Conservation (phyloP, 2,797 vertebrate species). For the Loriculus beryllinus region DNA sequence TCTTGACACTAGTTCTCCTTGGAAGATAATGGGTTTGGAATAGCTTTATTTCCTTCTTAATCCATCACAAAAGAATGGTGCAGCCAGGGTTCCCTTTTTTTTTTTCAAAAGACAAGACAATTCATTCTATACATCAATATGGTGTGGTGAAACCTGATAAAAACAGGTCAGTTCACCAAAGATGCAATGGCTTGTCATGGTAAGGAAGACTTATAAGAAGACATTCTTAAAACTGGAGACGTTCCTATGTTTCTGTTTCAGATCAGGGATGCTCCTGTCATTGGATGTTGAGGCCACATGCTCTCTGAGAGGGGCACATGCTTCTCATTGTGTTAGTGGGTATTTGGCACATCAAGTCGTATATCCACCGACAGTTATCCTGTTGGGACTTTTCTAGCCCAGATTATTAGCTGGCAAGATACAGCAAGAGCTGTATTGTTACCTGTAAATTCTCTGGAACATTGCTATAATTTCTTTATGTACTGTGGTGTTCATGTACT, state of each 20-base stretch:
- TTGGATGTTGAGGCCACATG: background rate
- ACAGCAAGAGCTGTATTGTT: background rate
- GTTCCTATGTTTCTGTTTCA: background rate
- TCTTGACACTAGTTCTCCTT: background rate
- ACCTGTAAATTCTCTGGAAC: background rate
- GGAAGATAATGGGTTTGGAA: background rate
- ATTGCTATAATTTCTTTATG: background rate
- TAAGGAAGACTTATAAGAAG: background rate
- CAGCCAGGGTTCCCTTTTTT: background rate
- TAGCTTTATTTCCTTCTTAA: background rate
- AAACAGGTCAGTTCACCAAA: background rate
- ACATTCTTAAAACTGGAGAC: background rate
- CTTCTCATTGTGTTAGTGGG: background rate
- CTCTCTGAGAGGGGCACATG: background rate
- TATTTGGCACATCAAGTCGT: background rate
- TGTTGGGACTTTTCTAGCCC: background rate
- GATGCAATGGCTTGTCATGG: background rate
- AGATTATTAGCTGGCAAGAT: background rate
- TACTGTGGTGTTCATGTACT: background rate
- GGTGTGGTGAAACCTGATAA: background rate
- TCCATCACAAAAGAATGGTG: background rate
- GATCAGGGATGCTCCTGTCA: background rate
- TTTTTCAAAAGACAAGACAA: background rate
- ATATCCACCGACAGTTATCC: background rate
- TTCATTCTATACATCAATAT: background rate